A percentile compares a stretch with the other conserved stretches of the same genome.
Conservation (phyloP, 1,140 invertebrate genomes). For the Eurosta solidaginis region DNA sequence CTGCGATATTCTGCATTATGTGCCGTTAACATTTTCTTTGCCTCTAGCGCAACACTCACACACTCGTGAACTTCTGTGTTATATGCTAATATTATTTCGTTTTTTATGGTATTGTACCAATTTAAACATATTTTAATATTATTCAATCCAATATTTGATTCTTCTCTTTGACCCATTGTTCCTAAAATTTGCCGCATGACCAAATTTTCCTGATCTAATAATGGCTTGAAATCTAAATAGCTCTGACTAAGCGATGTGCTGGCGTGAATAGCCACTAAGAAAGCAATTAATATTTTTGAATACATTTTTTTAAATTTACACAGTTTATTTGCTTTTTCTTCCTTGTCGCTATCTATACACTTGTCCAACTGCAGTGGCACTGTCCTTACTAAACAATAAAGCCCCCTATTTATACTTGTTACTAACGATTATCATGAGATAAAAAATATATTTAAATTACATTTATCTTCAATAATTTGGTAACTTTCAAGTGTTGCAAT, state of each 20-base stretch:
- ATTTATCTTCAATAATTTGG: too few species aligned
- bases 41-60: background rate
- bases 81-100: background rate
- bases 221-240: background rate
- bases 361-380: too few species aligned
- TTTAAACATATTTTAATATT: background rate
- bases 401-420: too few species aligned
- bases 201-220: background rate
- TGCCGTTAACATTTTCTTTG: background rate
- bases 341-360: background rate
- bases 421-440: too few species aligned
- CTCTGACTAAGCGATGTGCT: background rate
- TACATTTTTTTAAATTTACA: background rate
- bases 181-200: background rate
- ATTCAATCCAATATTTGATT: too few species aligned
- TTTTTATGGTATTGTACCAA: background rate
- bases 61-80: background rate
- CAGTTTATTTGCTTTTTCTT: background rate
- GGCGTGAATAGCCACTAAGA: background rate
- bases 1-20: background rate
- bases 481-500: too few species aligned
- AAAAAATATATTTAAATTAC: too few species aligned
- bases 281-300: background rate
- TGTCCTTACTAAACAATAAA: too few species aligned
- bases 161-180: background rate